phyloP scores from a whole-genome alignment of 2,888 invertebrate species.

The Morpho helenor region DNA sequence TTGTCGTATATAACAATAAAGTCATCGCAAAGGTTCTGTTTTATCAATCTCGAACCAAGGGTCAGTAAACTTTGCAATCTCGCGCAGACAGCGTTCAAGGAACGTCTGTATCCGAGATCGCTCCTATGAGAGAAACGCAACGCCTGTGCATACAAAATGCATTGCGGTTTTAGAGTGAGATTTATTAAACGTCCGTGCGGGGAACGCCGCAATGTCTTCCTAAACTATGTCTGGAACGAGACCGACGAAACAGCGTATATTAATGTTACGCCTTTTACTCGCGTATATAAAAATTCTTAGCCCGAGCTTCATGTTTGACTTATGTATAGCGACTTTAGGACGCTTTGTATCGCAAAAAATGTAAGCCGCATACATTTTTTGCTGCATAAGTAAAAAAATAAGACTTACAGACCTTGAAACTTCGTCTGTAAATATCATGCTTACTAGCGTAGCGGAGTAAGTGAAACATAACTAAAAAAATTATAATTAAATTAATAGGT shows the following conservation, averaged over 20 bases:
- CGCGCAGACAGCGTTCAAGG: conserved; percentile 33
- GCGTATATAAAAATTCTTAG: conserved; percentile 50
- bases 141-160: conserved; percentile 50
- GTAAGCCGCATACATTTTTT: conserved; percentile 5
- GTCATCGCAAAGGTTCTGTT: conserved; percentile 1
- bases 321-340: conserved; percentile 26
- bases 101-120: conserved; percentile 44
- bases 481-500: not conserved
- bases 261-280: conserved; percentile 40
- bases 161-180: conserved; percentile 49
- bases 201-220: conserved; percentile 59
- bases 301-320: conserved; percentile 39
- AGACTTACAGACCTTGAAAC: not conserved
- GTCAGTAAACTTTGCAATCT: conserved; percentile 38
- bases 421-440: too few relatives aligned
- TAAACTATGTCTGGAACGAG: conserved; percentile 47
- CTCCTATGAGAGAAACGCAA: conserved; percentile 41
- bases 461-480: too few relatives aligned
- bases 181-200: conserved; percentile 59
- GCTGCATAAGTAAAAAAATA: not conserved
- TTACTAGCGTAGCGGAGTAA: too few relatives aligned
- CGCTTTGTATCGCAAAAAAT: conserved; percentile 2
- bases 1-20: too few relatives aligned
- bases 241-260: conserved; percentile 45
- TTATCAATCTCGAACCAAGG: conserved; percentile 20